phyloP scores from a whole-genome alignment of 2,797 vertebrate genomes.

The Rhinichthys osculus region DNA sequence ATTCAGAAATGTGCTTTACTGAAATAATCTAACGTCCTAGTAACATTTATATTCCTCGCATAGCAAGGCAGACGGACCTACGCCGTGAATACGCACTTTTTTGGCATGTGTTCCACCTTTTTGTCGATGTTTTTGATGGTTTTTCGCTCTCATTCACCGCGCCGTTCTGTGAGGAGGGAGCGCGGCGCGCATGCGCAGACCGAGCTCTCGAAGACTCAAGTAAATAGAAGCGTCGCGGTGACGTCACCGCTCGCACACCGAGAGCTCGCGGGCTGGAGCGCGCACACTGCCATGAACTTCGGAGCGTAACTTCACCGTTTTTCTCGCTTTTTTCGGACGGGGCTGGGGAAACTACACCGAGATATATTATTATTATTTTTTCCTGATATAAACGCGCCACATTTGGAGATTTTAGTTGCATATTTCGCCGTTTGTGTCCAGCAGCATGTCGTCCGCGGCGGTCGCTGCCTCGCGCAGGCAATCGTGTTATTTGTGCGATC shows the following conservation, averaged over 20 bases:
- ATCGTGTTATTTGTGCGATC: slow-evolving; percentile 90
- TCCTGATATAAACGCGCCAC: slow-evolving; percentile 54
- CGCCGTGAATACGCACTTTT: neutral
- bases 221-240: slow-evolving; percentile 81
- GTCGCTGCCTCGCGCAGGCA: slow-evolving; percentile 88
- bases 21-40: neutral
- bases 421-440: slow-evolving; percentile 55
- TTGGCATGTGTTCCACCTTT: neutral
- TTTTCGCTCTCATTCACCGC: slow-evolving; percentile 12
- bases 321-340: slow-evolving; percentile 55
- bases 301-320: slow-evolving; percentile 64
- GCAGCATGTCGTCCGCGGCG: slow-evolving; percentile 87
- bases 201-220: slow-evolving; percentile 86
- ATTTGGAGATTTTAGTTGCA: slow-evolving; percentile 63
- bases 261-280: slow-evolving; percentile 69
- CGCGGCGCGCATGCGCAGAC: slow-evolving; percentile 62
- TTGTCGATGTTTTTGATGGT: neutral
- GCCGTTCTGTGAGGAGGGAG: slow-evolving; percentile 51
- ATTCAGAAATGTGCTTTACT: no score
- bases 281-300: slow-evolving; percentile 69
- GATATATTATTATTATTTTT: neutral
- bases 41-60: neutral
- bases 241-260: slow-evolving; percentile 76
- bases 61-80: neutral
- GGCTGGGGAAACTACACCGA: slow-evolving; percentile 53